These are phyloP conservation scores for Drosophila tropicalis DNA, from an alignment of 1,140 invertebrate species.

Conservation along the genomic window DNA sequence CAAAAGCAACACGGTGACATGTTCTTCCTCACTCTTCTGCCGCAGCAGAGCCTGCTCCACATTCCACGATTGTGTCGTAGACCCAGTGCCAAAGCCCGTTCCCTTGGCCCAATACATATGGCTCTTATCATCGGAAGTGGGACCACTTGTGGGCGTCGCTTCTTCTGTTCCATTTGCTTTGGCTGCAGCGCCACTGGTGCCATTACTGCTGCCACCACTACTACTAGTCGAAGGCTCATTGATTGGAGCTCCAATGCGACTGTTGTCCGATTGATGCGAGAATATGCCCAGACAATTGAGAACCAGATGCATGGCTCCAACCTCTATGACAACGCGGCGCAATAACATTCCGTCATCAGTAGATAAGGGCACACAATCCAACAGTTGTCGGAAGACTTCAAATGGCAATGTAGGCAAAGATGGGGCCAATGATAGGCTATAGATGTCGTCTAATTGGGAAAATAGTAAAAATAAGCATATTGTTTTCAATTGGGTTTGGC, in stretches of 20 bases:
- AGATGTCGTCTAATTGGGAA: slow-evolving; percentile 87
- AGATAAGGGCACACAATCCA: slow-evolving; percentile 90
- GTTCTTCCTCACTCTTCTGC: slow-evolving; percentile 95
- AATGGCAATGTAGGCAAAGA: slow-evolving; percentile 94
- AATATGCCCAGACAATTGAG: slow-evolving; percentile 94
- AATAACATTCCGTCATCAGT: slow-evolving; percentile 92
- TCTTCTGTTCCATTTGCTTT: slow-evolving; percentile 46
- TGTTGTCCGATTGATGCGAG: slow-evolving; percentile 88
- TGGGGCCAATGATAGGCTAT: slow-evolving; percentile 89
- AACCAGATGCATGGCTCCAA: slow-evolving; percentile 92
- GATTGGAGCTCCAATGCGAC: slow-evolving; percentile 67
- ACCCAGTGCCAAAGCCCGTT: slow-evolving; percentile 97
- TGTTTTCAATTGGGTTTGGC: neutral
- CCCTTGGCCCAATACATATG: slow-evolving; percentile 97
- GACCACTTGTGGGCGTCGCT: slow-evolving; percentile 27
- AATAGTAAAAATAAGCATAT: neutral
- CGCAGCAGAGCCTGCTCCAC: slow-evolving; percentile 95
- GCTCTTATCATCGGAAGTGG: slow-evolving; percentile 88
- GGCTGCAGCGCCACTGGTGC: slow-evolving; percentile 9
- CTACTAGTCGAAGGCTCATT: slow-evolving; percentile 58
- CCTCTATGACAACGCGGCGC: slow-evolving; percentile 91
- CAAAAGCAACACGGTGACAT: slow-evolving; percentile 93
- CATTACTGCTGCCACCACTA: slow-evolving; percentile 32
- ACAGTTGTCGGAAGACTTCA: slow-evolving; percentile 91
- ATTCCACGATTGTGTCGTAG: slow-evolving; percentile 97